phyloP scores from a whole-genome alignment of 1,140 invertebrate genomes.

The Drosophila nannoptera region DNA sequence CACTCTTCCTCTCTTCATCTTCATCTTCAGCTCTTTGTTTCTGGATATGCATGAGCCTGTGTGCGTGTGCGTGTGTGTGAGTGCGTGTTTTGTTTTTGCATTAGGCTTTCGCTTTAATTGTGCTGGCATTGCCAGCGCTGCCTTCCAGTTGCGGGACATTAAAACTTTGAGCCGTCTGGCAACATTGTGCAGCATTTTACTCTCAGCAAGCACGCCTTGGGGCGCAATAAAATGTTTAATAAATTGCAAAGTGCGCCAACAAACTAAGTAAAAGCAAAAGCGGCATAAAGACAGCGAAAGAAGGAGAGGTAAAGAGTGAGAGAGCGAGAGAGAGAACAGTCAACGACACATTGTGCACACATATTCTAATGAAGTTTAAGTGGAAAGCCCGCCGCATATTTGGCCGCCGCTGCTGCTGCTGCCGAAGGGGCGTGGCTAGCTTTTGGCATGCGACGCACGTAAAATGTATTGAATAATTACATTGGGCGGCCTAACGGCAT shows the following conservation, averaged over 20 bases:
- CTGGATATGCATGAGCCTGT: neutral
- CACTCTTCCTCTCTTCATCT: neutral
- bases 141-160: neutral
- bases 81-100: neutral
- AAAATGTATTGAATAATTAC: conserved; percentile 78
- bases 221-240: conserved; percentile 77
- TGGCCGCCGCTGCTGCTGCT: conserved; percentile 5
- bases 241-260: conserved; percentile 70
- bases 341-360: conserved; percentile 47
- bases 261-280: conserved; percentile 12
- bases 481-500: conserved; percentile 69
- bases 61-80: neutral
- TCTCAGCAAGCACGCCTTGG: conserved; percentile 64
- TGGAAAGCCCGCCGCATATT: conserved; percentile 37
- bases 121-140: conserved; percentile 12
- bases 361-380: conserved; percentile 72
- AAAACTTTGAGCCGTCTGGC: conserved; percentile 23
- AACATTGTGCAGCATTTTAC: conserved; percentile 47
- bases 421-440: conserved; percentile 47
- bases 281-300: neutral
- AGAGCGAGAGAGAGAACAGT: neutral
- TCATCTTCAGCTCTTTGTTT: neutral
- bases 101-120: conserved; percentile 28
- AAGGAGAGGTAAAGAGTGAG: neutral
- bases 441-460: conserved; percentile 64